These are phyloP conservation scores for Ailuropoda melanoleuca DNA, from an alignment of 2,113 vertebrate species.

Conservation along the genomic window DNA sequence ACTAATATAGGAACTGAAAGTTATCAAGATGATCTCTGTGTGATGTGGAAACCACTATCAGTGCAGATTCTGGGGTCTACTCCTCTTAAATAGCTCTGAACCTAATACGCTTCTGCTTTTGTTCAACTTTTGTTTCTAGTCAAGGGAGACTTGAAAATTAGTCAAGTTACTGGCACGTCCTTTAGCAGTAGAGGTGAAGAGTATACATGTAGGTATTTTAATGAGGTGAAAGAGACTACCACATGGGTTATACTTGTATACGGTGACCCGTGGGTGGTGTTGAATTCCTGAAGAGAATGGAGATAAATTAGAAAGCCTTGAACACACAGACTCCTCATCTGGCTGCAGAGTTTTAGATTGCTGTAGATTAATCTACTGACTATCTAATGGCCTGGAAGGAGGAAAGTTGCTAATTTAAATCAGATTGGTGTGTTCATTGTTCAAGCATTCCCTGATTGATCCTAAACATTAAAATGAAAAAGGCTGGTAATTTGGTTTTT, in stretches of 20 bases:
- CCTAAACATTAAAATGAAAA: constrained; percentile 9
- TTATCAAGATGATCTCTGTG: not conserved
- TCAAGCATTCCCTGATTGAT: not conserved
- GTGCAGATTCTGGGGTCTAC: not conserved
- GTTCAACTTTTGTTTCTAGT: not conserved
- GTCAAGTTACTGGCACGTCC: not conserved
- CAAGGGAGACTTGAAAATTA: not conserved
- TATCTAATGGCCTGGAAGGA: not conserved
- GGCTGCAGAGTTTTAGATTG: not conserved
- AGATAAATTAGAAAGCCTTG: not conserved
- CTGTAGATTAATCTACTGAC: not conserved
- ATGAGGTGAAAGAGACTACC: not conserved
- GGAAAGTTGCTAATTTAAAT: constrained; percentile 11
- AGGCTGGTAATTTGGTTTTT: constrained; percentile 35
- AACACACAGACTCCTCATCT: not conserved
- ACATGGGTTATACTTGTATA: not conserved
- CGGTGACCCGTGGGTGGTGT: not conserved
- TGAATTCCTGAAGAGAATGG: not conserved
- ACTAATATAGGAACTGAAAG: not conserved
- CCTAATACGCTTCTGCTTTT: not conserved
- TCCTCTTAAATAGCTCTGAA: not conserved
- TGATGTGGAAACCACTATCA: not conserved
- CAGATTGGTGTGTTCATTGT: not conserved
- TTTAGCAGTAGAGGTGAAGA: not conserved
- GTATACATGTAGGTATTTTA: not conserved